Base-by-base conservation (phyloP, 2,113 vertebrate species). In the Phycodurus eques region DNA sequence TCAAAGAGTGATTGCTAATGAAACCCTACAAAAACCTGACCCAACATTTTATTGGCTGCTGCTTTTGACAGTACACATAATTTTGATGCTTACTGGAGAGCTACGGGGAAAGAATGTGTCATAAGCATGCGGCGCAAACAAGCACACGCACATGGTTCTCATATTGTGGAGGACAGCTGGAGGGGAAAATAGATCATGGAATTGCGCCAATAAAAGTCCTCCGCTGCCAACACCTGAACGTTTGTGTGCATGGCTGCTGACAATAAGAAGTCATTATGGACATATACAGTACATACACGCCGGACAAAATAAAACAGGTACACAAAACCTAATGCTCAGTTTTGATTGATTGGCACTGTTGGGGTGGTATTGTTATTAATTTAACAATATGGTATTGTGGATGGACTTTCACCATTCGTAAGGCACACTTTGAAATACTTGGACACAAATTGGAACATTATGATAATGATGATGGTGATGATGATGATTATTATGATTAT, bases 141-240 rank as follows among this genome's bases (percentile, higher is more conserved):
- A 53, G 65, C 72, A 79, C 72, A 60, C 79, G n/a, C 65, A 77
- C 77, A 88, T 10, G 63, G 73, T 89, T 90, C 88, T 89, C 88
- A 89, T 88, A 85, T 90, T 87, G 79, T 73, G 44, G 76, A 79
- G 81, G 87, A 91, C 91, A 92, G 90, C 90, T 91, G 90, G 86
- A 84, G 35, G 83, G 87, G 89, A 27, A 27, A 27, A 84, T 80
- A 83, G 82, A 89, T 87, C 68, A 76, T 89, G 88, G 89, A 90
- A 80, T 80, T 64, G 67, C 67, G 87, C 90, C 91, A 86, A 82
- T 88, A 83, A 86, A 91, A 84, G 91, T 91, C 88, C 88, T 89
- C 83, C 76, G 68, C 61, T 78, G 66, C 80, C 82, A 54, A 82
- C 90, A 91, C 87, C 88, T 88, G 88, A 87, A 87, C 83, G 74